These are phyloP conservation scores for Callospermophilus lateralis DNA, from an alignment of 2,113 vertebrate genomes.

Conservation along the genomic window DNA sequence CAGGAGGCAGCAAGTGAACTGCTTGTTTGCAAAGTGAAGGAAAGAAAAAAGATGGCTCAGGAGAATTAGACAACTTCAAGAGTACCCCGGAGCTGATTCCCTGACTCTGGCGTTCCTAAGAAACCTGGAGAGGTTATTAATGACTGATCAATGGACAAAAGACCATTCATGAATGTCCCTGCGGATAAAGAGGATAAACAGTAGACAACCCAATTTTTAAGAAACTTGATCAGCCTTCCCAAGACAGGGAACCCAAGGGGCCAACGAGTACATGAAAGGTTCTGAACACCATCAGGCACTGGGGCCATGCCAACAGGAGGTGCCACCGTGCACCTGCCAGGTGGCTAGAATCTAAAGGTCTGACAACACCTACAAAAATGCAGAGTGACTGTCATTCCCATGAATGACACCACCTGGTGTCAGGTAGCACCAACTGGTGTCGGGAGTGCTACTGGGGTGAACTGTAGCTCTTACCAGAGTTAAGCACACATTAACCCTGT, in stretches of 20 bases:
- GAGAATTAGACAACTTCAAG: not conserved
- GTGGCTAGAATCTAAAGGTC: not conserved
- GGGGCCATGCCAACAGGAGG: not conserved
- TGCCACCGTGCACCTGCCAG: fast-evolving
- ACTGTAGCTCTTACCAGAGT: not conserved
- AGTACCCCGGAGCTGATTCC: not conserved
- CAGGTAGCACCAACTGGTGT: too few species aligned
- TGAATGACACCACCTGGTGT: too few species aligned
- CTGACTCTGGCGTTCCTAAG: not conserved
- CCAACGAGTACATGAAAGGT: not conserved
- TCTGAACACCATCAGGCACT: not conserved
- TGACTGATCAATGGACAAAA: not conserved
- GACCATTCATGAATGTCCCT: not conserved
- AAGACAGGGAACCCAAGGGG: not conserved
- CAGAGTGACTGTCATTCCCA: not conserved
- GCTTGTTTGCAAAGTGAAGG: not conserved
- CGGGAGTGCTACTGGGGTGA: not conserved
- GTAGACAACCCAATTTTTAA: not conserved
- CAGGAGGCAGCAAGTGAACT: not conserved
- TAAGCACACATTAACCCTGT: not conserved
- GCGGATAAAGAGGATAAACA: not conserved
- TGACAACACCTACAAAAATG: not conserved
- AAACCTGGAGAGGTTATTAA: not conserved
- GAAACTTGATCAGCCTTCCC: not conserved
- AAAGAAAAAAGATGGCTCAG: not conserved